Evolutionary conservation across 2,797 vertebrate species (phyloP), one percentile per base, ranked within the genome.

Genomic region (Anisognathus igniventris): DNA sequence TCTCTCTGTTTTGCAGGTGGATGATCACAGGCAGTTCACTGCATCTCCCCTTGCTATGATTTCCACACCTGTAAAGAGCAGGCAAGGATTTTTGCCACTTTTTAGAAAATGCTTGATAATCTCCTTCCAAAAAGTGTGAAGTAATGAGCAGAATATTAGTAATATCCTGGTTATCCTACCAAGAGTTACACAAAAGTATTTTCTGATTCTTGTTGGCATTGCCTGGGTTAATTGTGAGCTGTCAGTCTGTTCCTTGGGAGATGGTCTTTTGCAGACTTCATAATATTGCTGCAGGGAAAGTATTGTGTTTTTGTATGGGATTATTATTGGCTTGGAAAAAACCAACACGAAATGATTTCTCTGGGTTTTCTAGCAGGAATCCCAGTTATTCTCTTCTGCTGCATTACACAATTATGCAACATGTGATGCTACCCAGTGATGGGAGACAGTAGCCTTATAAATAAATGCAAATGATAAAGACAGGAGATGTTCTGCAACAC

Each of bases 291-390:
- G 72, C 0, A 0, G 64, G 70, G 76, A 42, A 73, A 80, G 66
- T 23, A 51, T 53, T 90, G 62, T 86, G 37, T 21, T 75, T 86
- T 90, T 40, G 25, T 58, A 31, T 8, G 24, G 50, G 47, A 53
- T 92, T 86, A 73, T 94, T 91, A 88, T 73, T 96, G 82, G 78
- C 78, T 92, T 90, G 93, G 94, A 94, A 95, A 92, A 96, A 95
- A 88, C 58, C 88, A 64, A 33, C 31, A 40, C 3, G 0, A 68
- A 86, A 97, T 93, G 54, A 92, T 92, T 96, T 96, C 68, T 95
- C 82, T 84, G 85, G 65, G 40, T 74, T 95, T 95, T 95, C 86
- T 87, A 95, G 88, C 80, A 93, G 85, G 81, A 93, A 91, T 92
- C 86, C 45, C 88, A 95, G 92, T 68, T 82, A 84, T 74, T 94